Base-by-base conservation (phyloP, 2,113 vertebrate genomes). In the Andinoacara biseriatus region DNA sequence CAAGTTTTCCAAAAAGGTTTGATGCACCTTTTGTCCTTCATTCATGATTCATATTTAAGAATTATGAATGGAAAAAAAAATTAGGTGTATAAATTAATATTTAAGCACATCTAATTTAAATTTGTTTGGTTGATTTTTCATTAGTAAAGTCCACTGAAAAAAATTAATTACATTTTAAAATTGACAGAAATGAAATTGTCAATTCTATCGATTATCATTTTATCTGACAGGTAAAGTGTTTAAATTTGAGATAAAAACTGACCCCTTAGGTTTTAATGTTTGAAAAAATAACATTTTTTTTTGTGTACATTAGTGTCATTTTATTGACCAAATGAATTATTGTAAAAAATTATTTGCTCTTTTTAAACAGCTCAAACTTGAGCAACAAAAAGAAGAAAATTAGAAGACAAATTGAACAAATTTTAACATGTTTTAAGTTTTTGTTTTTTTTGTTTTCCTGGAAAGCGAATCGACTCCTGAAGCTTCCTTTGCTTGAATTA, bases 1-100 rank as follows among this genome's bases (percentile, higher is more conserved):
- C 38, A 99, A 99, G 82, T 96, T 99, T 91, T 99, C 98, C 76
- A 99, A 99, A 95, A 99, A 99, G 98, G 98, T 99, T 87, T 80
- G 94, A 80, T 1, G 1, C 14, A 29, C 5, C 5, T 6, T 15
- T 58, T 1, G 59, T 43, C n/a, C 2, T 43, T 59, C 26, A 59
- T 49, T 18, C 29, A 5, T n/a, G 3, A 22, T 78, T 9, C 31
- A 22, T 10, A 10, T 20, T 52, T 18, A 11, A 7, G 5, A 13
- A 49, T 40, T 5, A 49, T 46, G 3, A 57, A 58, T 58, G 24
- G 11, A 5, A 0, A 46, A 26, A 69, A 69, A 29, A 7, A 33
- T 33, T 29, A 49, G 49, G 0, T 13, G 22, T 26, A 67, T 26
- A 15, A 26, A 49, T 2, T 0, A 0, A 29, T 24, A 18, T 69